These are phyloP conservation scores for Bhutanitis thaidina DNA, from an alignment of 2,888 invertebrate genomes.

Conservation along the genomic window DNA sequence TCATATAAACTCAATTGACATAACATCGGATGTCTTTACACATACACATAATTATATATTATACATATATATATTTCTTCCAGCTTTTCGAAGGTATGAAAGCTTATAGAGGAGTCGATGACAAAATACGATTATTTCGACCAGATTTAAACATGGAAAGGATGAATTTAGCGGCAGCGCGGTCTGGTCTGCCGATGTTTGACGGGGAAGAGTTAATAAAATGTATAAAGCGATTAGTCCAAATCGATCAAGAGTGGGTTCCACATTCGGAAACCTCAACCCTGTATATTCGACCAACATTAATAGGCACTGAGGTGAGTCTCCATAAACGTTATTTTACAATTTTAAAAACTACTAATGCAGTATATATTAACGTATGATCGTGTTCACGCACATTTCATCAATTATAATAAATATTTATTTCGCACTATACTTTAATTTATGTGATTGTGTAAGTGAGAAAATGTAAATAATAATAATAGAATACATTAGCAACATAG, in stretches of 20 bases:
- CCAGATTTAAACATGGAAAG: constrained; percentile 97
- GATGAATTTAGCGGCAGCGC: constrained; percentile 91
- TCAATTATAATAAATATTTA: no score
- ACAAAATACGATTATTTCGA: constrained; percentile 94
- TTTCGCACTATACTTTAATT: no score
- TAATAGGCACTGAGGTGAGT: constrained; percentile 98
- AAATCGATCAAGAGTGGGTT: constrained; percentile 98
- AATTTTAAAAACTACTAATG: background rate
- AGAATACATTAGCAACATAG: no score
- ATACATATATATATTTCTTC: constrained; percentile 25
- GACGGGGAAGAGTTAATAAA: constrained; percentile 91
- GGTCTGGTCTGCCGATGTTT: constrained; percentile 94
- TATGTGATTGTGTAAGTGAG: no score
- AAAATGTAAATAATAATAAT: no score
- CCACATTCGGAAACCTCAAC: constrained; percentile 94
- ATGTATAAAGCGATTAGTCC: constrained; percentile 90
- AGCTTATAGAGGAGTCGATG: constrained; percentile 96
- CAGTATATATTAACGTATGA: no score
- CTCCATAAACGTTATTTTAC: background rate
- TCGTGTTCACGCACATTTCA: no score
- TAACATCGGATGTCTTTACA: no score
- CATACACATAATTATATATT: no score
- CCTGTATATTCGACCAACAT: constrained; percentile 96
- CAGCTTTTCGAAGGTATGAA: constrained; percentile 99
- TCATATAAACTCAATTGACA: no score